These are phyloP conservation scores for Lepidurus couesii DNA, from an alignment of 1,140 invertebrate species.

Conservation along the genomic window DNA sequence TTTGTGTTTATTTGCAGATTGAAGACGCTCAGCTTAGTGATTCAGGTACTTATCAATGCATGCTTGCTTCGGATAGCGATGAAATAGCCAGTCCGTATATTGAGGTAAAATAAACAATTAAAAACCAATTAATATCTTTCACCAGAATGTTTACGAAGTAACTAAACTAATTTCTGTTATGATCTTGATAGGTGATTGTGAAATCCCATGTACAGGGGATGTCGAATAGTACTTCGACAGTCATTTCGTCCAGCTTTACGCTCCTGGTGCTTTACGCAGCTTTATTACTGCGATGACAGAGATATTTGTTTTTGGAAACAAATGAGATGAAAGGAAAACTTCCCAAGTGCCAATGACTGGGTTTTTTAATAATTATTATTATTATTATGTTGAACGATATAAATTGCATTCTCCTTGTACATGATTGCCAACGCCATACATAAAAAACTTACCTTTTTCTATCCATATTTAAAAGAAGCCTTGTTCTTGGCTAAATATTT, in stretches of 20 bases:
- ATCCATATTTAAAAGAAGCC: not conserved
- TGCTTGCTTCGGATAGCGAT: not conserved
- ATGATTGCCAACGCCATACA: slow-evolving; percentile 9
- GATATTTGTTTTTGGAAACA: too few species aligned
- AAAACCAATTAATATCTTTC: not conserved
- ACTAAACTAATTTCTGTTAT: not conserved
- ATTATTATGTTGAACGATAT: not conserved
- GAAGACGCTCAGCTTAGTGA: not conserved
- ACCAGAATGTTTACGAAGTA: not conserved
- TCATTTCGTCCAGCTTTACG: not conserved
- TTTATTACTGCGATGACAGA: not conserved
- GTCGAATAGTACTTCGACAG: not conserved
- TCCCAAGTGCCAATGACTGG: not conserved
- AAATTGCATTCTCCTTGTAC: not conserved
- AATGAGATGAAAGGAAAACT: not conserved
- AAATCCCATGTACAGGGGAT: not conserved
- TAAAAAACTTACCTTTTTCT: not conserved
- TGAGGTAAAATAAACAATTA: not conserved
- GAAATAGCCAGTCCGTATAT: not conserved
- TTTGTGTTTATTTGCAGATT: not conserved
- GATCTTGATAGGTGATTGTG: not conserved
- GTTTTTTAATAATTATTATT: not conserved
- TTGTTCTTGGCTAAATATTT: not conserved
- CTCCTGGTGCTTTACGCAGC: not conserved
- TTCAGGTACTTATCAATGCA: slow-evolving; percentile 10